A percentile compares a stretch with the other conserved stretches of the same genome.
These are phyloP conservation scores for Alloplasta piceator DNA, from an alignment of 2,888 invertebrate species.

Conservation along the genomic window DNA sequence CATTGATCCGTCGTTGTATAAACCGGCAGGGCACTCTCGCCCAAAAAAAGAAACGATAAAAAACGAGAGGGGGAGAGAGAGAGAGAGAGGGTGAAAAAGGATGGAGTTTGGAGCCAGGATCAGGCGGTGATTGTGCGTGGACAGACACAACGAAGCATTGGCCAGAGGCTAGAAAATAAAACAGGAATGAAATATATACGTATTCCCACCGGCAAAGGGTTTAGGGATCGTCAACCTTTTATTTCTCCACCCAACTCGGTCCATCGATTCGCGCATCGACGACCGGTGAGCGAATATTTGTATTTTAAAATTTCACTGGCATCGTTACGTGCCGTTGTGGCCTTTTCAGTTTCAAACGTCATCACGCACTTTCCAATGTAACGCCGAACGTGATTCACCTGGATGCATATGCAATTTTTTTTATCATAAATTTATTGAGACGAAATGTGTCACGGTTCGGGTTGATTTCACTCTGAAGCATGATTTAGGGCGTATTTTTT, in stretches of 20 bases:
- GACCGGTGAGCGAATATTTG: neutral
- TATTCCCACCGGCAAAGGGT: constrained; percentile 17
- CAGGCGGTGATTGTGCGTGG: constrained; percentile 13
- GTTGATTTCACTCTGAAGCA: no score
- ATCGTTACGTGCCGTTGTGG: no score
- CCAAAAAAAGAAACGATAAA: constrained; percentile 7
- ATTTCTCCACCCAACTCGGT: neutral
- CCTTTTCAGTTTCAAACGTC: no score
- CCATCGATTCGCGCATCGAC: constrained; percentile 23
- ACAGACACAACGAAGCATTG: neutral
- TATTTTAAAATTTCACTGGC: no score
- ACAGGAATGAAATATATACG: neutral
- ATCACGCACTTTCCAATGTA: no score
- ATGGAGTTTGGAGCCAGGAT: constrained; percentile 1
- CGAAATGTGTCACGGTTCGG: no score
- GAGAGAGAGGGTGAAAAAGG: no score
- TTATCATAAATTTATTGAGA: no score
- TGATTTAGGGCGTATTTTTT: no score
- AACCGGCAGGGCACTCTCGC: constrained; percentile 25
- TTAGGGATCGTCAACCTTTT: constrained; percentile 11
- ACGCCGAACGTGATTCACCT: no score
- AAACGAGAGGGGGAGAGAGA: constrained; percentile 14
- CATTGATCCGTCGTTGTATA: constrained; percentile 36
- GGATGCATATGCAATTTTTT: no score
- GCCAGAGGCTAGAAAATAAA: constrained; percentile 22